Base-by-base conservation (phyloP, 2,888 invertebrate genomes). In the Catocala fraxini region DNA sequence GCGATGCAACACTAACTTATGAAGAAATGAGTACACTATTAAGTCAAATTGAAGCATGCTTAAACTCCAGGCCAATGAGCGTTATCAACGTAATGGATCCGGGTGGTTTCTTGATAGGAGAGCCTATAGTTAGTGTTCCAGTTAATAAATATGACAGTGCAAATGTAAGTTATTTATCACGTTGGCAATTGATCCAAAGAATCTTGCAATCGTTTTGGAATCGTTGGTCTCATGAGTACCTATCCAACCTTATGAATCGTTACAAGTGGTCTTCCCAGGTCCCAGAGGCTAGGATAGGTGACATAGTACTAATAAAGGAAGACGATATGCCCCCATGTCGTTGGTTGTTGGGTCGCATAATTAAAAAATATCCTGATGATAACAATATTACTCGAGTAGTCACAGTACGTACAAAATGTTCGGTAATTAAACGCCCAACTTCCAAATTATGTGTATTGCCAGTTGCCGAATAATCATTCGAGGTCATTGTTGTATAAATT, bases 151-250 rank as follows among this genome's bases (percentile, higher is more conserved):
- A 49, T 49, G 49, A 34, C 5, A 34, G 35, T 49, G 9, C 13
- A 34, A 49, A 49, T n/a, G 12, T 49, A 0, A 49, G 34, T 13
- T n/a, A 6, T 12, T 49, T 49, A n/a, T n/a, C 49, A 1, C 49
- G 49, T 49, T 49, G 49, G 49, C 49, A 49, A 13, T 49, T 49
- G 7, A n/a, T 49, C 0, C 49, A 49, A 49, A 33, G 49, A n/a
- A 25, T 25, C 3, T 25, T 25, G 25, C 25, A 25, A 25, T 25
- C 25, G 25, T 25, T 25, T 25, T 25, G 35, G 47, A 47, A n/a
- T 6, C 47, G 47, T 15, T 47, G 47, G 47, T 47, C 47, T 9
- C 13, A 13, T 0, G 47, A 47, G 13, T 47, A 47, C 11, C 11
- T 47, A 6, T 47, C 47, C 6, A 47, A 12, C 11, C n/a, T 49